Evolutionary conservation across 2,888 invertebrate species (phyloP).

Genomic region (Drosophila monieri): DNA sequence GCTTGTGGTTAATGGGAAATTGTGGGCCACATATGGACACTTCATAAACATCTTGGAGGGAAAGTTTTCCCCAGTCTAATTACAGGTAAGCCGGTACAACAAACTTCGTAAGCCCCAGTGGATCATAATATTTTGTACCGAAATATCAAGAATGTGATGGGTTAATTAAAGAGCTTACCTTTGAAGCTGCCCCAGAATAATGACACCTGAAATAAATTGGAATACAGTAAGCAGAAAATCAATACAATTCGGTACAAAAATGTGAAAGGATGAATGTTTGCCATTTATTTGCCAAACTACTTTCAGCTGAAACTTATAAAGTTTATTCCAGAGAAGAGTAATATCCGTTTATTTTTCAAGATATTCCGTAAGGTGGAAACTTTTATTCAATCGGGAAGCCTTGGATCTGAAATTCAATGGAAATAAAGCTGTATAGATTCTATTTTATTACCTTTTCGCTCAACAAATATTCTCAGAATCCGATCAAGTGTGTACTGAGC

Average conservation of each 20-base stretch:
- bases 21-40: slow-evolving; percentile 32
- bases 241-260: slow-evolving; percentile 30
- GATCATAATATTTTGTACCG: slow-evolving; percentile 10
- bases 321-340: slow-evolving; percentile 1
- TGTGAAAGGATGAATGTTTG: slow-evolving; percentile 1
- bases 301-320: slow-evolving; percentile 5
- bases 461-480: not conserved
- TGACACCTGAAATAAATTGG: slow-evolving; percentile 7
- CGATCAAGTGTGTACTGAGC: not conserved
- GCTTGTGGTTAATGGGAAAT: slow-evolving; percentile 4
- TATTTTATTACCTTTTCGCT: slow-evolving; percentile 6
- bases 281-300: slow-evolving; percentile 24
- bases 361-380: not conserved
- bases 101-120: slow-evolving; percentile 11
- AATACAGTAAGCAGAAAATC: slow-evolving; percentile 29
- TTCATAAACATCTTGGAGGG: slow-evolving; percentile 42
- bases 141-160: slow-evolving; percentile 3
- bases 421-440: not conserved
- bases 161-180: slow-evolving; percentile 26
- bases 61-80: slow-evolving; percentile 33
- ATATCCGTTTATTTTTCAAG: slow-evolving; percentile 20
- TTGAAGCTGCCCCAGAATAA: not conserved
- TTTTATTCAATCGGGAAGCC: not conserved
- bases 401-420: not conserved
- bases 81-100: slow-evolving; percentile 26